Evolutionary conservation across 53 echinoderm and acorn worm genomes (phyloP), one percentile per base, ranked within the genome.

Genomic region (Stichopus horrens): DNA sequence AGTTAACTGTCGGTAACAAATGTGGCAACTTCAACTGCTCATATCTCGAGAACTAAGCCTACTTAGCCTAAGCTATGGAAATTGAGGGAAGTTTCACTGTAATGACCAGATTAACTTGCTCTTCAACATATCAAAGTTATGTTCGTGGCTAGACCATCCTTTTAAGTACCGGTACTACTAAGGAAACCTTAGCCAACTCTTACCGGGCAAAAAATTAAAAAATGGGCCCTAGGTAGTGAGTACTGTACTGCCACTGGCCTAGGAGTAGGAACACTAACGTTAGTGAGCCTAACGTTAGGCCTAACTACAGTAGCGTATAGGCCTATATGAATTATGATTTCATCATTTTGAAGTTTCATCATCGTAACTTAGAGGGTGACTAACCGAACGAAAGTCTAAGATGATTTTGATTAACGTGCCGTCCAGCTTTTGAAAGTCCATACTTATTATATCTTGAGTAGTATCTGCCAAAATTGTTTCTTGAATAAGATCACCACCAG

Each of bases 401-500:
- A 92, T 84, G 90, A 96, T 96, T 77, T 92, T 89, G 90, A 99
- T 76, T 58, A 94, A 92, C 13, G 96, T 99, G 74, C 99, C 99
- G 88, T 99, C 99, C 58, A 95, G 88, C 82, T 94, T 99, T 76
- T 94, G 96, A 54, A 99, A 99, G 86, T 94, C 91, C 88, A 99
- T 77, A 52, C 75, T 75, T 75, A 99, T 96, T 4, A 91, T 88
- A 83, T 99, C 94, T 51, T 96, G 88, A 19, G 86, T 79, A 19
- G 92, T 92, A 73, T 99, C 90, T 6, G 96, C 94, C 20, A 91
- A 86, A 79, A 99, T 92, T 54, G 86, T 92, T 68, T 99, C 94
- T 82, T 99, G 94, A n/a, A 94, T 94, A 68, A 99, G 89, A 87
- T 99, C 99, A 7, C 99, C 99, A 13, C 99, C 99, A 74, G 96